Base-by-base conservation (phyloP, 2,888 invertebrate species). In the Eupithecia inturbata region DNA sequence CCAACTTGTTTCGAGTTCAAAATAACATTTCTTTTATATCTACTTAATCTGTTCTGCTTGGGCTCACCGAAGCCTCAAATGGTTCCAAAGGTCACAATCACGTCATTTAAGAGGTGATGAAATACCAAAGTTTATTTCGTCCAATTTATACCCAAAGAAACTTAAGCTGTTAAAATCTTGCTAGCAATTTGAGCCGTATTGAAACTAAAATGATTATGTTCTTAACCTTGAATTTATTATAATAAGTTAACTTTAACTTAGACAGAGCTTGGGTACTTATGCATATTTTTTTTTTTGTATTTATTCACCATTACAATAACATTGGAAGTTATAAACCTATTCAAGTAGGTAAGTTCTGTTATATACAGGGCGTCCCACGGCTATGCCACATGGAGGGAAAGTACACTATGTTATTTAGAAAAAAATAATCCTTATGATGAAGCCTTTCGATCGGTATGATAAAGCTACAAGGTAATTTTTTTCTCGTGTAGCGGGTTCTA, bases 1-100 rank as follows among this genome's bases (percentile, higher is more conserved):
- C 62, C 62, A 62, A 62, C 62, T 28, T 31, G 19, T 62, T 62
- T 62, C 31, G 62, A 31, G 31, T 31, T 31, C 62, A 31, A 62
- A 62, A 31, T 53, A 53, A 53, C 53, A 53, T 10, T 9, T n/a
- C n/a, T n/a, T n/a, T n/a, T n/a, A n/a, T 10, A 53, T 12, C 22
- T n/a, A 22, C n/a, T 10, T 53, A 22, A 53, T 53, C 4, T 5
- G 22, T 26, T 4, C n/a, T n/a, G 7, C 49, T 9, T 5, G 1
- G 49, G 16, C 57, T 26, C 57, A 12, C 57, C 26, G 57, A 14
- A 26, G 12, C 10, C 12, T 14, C 57, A 26, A 57, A 57, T 57
- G 26, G 9, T 26, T 57, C 22, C 57, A 26, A 57, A 57, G 57
- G 49, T 53, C 4, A 53, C 1, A 22, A n/a, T 49, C 9, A n/a